Conservation (phyloP, 2,888 invertebrate species). For the Eilema depressum region DNA sequence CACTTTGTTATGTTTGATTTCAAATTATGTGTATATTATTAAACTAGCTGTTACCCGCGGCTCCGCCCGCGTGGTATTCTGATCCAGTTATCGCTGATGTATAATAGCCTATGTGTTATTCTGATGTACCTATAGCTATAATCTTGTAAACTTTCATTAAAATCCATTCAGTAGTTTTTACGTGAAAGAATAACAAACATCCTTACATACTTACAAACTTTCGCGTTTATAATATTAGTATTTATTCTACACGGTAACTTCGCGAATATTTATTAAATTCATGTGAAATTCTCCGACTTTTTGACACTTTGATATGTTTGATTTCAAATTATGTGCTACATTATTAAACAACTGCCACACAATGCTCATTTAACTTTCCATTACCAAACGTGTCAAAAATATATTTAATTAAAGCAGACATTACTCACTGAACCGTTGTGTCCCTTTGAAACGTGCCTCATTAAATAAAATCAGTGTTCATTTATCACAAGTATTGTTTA, state of each 20-base stretch:
- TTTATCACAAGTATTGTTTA: conserved; percentile 30
- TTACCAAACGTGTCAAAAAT: conserved; percentile 22
- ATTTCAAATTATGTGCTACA: conserved; percentile 9
- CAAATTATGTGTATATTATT: conserved; percentile 14
- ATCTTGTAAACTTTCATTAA: too few relatives aligned
- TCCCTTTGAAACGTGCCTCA: conserved; percentile 36
- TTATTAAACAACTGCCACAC: conserved; percentile 23
- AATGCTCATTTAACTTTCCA: conserved; percentile 12
- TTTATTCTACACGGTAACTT: too few relatives aligned
- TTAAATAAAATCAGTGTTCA: conserved; percentile 46
- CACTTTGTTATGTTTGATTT: not conserved
- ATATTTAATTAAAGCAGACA: conserved; percentile 37
- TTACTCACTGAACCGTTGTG: conserved; percentile 30
- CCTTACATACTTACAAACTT: too few relatives aligned
- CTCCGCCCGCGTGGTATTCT: too few relatives aligned
- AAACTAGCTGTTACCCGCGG: too few relatives aligned
- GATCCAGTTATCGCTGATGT: too few relatives aligned
- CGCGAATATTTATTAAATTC: not conserved
- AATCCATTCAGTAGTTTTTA: too few relatives aligned
- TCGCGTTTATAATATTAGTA: too few relatives aligned
- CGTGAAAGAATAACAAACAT: too few relatives aligned
- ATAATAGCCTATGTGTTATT: too few relatives aligned
- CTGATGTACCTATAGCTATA: too few relatives aligned
- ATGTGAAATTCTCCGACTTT: not conserved
- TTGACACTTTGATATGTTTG: not conserved